Conservation (phyloP, 64 coral and sea anemone genomes). For the Stichodactyla helianthus region DNA sequence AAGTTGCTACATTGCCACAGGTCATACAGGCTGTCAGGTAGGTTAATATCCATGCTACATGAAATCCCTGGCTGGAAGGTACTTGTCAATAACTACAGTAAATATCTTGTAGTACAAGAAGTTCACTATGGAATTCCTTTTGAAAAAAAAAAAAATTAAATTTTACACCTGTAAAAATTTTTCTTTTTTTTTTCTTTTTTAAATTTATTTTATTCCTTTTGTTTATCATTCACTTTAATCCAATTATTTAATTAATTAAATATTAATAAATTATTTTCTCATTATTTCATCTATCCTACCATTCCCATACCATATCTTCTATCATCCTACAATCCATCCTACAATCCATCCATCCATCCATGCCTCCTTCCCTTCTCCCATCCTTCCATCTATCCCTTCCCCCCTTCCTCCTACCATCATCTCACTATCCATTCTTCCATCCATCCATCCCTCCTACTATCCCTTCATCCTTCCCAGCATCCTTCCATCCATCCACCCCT, state of each 20-base stretch:
- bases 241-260: neutral
- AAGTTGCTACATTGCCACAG: constrained; percentile 58
- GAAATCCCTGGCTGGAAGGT: too few relatives aligned
- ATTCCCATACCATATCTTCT: neutral
- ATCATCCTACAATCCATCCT: neutral
- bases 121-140: too few relatives aligned
- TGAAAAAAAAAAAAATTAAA: too few relatives aligned
- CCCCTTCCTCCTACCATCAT: too few relatives aligned
- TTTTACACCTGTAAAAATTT: too few relatives aligned
- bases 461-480: too few relatives aligned
- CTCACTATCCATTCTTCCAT: too few relatives aligned
- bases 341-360: neutral
- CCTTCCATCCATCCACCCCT: neutral
- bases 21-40: constrained; percentile 91
- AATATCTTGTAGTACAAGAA: too few relatives aligned
- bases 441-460: neutral
- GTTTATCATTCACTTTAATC: neutral
- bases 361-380: neutral
- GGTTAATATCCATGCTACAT: neutral
- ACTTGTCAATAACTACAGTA: too few relatives aligned
- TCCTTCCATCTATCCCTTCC: neutral
- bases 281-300: neutral
- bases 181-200: too few relatives aligned
- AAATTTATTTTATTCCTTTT: too few relatives aligned
- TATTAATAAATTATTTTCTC: neutral